Percentiles rank a stretch among this genome's conserved stretches.
These are phyloP conservation scores for Catharus fuscescens DNA, from an alignment of 2,113 vertebrate species.

Conservation along the genomic window DNA sequence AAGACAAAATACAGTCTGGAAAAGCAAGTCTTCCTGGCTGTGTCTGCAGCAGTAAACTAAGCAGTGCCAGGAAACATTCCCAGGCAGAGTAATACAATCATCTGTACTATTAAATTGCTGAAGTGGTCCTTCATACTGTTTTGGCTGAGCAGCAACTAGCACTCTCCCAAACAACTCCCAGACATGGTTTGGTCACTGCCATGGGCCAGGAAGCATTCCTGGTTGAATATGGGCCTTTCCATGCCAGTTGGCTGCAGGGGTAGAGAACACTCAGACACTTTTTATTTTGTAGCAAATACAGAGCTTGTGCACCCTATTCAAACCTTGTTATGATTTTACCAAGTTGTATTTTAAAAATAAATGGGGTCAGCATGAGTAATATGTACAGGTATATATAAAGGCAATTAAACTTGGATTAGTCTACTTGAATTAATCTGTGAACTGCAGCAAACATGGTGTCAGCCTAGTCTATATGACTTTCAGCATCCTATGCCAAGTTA, in stretches of 20 bases:
- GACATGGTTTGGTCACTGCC: neutral
- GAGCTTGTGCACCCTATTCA: neutral
- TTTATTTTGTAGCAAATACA: neutral
- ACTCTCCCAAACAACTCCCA: neutral
- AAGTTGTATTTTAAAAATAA: neutral
- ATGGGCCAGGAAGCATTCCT: conserved; percentile 9
- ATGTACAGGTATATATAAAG: neutral
- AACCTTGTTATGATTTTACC: neutral
- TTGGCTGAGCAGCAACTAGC: conserved; percentile 9
- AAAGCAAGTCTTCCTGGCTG: conserved; percentile 16
- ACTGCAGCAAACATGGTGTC: neutral
- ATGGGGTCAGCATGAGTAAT: neutral
- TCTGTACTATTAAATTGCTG: conserved; percentile 10
- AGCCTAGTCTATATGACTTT: neutral
- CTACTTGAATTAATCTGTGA: neutral
- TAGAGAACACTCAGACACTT: neutral
- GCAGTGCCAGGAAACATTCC: conserved; percentile 36
- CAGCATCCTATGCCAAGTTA: neutral
- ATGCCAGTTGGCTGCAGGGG: neutral
- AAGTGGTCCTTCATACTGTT: conserved; percentile 26
- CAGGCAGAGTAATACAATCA: conserved; percentile 22
- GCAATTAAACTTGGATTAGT: neutral
- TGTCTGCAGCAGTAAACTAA: neutral
- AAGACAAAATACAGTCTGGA: conserved; percentile 24
- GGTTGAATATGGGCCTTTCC: neutral